Conservation (phyloP, 2,113 vertebrate species). For the Taxidea taxus region DNA sequence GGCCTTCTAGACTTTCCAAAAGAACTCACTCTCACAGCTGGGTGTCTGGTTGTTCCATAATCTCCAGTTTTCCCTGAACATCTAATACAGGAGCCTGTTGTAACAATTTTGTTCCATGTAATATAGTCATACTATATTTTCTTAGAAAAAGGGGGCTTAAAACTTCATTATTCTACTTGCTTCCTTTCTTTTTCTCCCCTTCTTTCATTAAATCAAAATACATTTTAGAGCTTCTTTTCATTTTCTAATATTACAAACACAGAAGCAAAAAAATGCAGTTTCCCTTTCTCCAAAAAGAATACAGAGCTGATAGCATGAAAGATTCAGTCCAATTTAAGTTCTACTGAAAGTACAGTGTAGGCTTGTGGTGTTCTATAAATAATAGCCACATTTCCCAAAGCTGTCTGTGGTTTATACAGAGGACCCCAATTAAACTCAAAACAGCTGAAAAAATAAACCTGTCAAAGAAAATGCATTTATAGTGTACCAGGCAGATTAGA, state of each 20-base stretch:
- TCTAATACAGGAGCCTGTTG: slow-evolving; percentile 9
- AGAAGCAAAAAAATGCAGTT: not conserved
- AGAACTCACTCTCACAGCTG: not conserved
- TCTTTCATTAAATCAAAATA: slow-evolving; percentile 56
- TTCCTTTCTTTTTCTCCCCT: slow-evolving; percentile 42
- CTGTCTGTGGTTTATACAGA: slow-evolving; percentile 56
- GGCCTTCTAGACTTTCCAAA: slow-evolving; percentile 22
- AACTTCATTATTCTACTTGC: slow-evolving; percentile 42
- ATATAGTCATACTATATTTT: slow-evolving; percentile 53
- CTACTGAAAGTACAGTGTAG: slow-evolving; percentile 69
- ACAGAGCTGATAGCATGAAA: slow-evolving; percentile 40
- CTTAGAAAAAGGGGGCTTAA: not conserved
- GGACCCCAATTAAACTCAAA: slow-evolving; percentile 64
- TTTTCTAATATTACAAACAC: slow-evolving; percentile 61
- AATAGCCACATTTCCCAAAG: slow-evolving; percentile 55
- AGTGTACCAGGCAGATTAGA: slow-evolving; percentile 28
- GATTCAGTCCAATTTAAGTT: slow-evolving; percentile 63
- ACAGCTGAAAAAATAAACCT: slow-evolving; percentile 64
- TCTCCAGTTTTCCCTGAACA: slow-evolving; percentile 42
- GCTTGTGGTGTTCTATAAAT: slow-evolving; percentile 58
- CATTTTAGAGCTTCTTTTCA: slow-evolving; percentile 41
- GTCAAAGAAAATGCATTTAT: slow-evolving; percentile 55
- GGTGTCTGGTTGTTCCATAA: slow-evolving; percentile 21
- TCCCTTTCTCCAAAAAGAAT: slow-evolving; percentile 29
- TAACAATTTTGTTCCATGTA: slow-evolving; percentile 43